phyloP scores from a whole-genome alignment of 2,113 vertebrate genomes.

The Silurus asotus region DNA sequence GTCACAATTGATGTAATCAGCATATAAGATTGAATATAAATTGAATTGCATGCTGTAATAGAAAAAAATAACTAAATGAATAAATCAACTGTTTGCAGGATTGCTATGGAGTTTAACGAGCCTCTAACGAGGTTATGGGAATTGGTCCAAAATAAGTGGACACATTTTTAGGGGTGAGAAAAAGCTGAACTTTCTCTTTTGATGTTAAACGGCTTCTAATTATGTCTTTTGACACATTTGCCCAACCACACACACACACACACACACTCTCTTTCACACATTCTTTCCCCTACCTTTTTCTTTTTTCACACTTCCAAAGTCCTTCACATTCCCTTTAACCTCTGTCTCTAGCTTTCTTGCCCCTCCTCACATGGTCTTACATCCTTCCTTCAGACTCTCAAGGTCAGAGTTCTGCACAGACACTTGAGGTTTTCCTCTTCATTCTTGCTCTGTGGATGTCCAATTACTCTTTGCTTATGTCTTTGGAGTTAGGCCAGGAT shows the following conservation, averaged over 20 bases:
- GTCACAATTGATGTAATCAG: too few relatives aligned
- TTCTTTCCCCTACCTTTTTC: background rate
- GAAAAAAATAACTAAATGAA: background rate
- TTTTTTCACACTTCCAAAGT: background rate
- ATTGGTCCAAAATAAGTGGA: background rate
- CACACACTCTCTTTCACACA: background rate
- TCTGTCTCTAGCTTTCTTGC: background rate
- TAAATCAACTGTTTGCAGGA: too few relatives aligned
- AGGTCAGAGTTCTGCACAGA: background rate
- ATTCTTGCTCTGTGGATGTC: slow-evolving; percentile 5
- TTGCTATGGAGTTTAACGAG: background rate
- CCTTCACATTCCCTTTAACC: background rate
- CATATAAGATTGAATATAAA: too few relatives aligned
- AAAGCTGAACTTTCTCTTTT: background rate
- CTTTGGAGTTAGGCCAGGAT: slow-evolving; percentile 1
- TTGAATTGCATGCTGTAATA: background rate
- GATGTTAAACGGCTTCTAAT: background rate
- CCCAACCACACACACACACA: background rate
- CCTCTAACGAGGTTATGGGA: background rate
- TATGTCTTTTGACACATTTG: background rate
- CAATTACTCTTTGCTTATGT: slow-evolving; percentile 1
- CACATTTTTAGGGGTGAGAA: background rate
- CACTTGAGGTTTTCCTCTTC: background rate
- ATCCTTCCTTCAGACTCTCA: background rate
- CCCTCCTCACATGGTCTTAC: background rate